These are phyloP conservation scores for Trachythela sp. DNA, from an alignment of 64 coral and sea anemone species.

Conservation along the genomic window DNA sequence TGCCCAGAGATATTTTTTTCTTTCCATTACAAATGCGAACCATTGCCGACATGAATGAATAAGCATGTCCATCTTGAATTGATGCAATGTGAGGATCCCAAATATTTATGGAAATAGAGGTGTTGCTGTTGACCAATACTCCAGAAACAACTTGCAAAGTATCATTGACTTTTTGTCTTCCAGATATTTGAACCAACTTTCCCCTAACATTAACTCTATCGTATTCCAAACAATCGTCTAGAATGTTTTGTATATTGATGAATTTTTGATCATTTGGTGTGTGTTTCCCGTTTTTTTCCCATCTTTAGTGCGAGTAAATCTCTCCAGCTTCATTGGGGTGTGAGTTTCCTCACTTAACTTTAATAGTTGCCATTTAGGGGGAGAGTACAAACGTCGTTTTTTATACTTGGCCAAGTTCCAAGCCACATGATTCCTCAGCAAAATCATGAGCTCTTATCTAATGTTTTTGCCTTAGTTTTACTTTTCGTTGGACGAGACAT, in stretches of 20 bases:
- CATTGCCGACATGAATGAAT: slow-evolving; percentile 44
- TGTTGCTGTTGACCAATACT: slow-evolving; percentile 50
- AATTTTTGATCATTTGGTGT: slow-evolving; percentile 46
- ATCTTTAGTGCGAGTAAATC: neutral
- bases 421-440: neutral
- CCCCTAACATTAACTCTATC: slow-evolving; percentile 60
- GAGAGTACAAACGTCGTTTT: neutral
- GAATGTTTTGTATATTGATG: slow-evolving; percentile 43
- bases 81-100: slow-evolving; percentile 53
- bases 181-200: slow-evolving; percentile 53
- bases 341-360: neutral
- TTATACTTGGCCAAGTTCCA: neutral
- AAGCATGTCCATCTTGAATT: slow-evolving; percentile 53
- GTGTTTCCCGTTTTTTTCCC: slow-evolving; percentile 32
- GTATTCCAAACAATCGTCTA: slow-evolving; percentile 43
- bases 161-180: slow-evolving; percentile 38
- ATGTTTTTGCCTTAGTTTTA: neutral
- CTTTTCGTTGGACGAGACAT: neutral
- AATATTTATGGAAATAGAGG: slow-evolving; percentile 47
- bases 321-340: neutral
- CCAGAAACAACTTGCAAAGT: slow-evolving; percentile 40
- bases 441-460: neutral
- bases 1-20: slow-evolving; percentile 59
- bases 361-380: neutral
- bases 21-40: slow-evolving; percentile 57